Percentiles rank a stretch among this genome's conserved stretches.
phyloP scores from a whole-genome alignment of 92 coral and sea anemone species.

The Hydrozoanthus gracilis region DNA sequence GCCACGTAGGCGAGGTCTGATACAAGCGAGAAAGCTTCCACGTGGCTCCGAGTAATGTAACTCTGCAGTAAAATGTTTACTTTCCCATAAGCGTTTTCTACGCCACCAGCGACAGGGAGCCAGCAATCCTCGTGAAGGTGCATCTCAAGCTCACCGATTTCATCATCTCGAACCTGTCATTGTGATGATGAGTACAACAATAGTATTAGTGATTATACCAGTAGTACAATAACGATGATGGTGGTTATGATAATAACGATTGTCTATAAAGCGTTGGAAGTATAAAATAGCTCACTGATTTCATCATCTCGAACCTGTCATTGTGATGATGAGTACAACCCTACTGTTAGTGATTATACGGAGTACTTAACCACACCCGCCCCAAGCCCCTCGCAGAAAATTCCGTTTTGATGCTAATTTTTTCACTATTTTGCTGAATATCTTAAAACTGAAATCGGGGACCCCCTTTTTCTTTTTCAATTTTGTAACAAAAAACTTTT shows the following conservation, averaged over 20 bases:
- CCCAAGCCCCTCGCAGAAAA: too few species aligned
- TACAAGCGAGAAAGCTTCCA: slow-evolving; percentile 95
- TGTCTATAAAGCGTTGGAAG: too few species aligned
- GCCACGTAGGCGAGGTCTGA: slow-evolving; percentile 95
- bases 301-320: slow-evolving; percentile 97
- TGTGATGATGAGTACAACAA: background rate
- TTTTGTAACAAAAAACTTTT: too few species aligned
- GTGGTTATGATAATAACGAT: too few species aligned
- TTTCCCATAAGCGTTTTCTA: slow-evolving; percentile 91
- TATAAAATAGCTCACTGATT: slow-evolving; percentile 63
- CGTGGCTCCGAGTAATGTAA: slow-evolving; percentile 85
- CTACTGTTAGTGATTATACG: too few species aligned
- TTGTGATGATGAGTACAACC: background rate
- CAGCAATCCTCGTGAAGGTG: slow-evolving; percentile 78
- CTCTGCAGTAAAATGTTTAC: slow-evolving; percentile 94
- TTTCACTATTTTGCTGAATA: too few species aligned
- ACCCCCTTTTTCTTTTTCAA: too few species aligned
- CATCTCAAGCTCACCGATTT: slow-evolving; percentile 79
- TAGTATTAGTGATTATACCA: background rate
- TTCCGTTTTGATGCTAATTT: too few species aligned
- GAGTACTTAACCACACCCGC: too few species aligned
- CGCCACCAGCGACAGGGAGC: slow-evolving; percentile 86
- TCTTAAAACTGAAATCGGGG: too few species aligned
- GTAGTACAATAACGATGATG: too few species aligned
- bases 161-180: slow-evolving; percentile 95